These are phyloP conservation scores for Lasiommata megera DNA, from an alignment of 2,888 invertebrate genomes.

Conservation along the genomic window DNA sequence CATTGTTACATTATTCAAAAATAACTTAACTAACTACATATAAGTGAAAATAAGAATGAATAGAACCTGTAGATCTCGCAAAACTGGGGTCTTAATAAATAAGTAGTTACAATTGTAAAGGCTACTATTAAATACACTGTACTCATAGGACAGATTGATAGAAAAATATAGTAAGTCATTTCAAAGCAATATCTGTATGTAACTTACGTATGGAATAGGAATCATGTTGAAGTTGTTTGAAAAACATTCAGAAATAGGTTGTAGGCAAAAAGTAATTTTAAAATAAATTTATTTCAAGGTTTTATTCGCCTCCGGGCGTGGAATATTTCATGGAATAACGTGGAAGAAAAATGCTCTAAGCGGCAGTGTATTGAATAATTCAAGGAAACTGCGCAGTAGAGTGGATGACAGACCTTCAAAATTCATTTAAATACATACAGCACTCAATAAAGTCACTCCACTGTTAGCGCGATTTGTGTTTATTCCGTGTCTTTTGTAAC, in stretches of 20 bases:
- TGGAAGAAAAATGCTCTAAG: slow-evolving; percentile 43
- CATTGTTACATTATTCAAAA: too few species aligned
- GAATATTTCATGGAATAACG: slow-evolving; percentile 40
- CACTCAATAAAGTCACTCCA: slow-evolving; percentile 8
- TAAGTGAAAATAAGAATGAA: too few species aligned
- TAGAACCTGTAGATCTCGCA: too few species aligned
- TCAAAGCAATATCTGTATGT: too few species aligned
- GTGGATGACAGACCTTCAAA: slow-evolving; percentile 48
- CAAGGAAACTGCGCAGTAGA: slow-evolving; percentile 55
- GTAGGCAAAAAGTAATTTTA: background rate
- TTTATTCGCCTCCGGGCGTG: slow-evolving; percentile 36
- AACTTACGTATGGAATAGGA: too few species aligned
- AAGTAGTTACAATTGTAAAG: too few species aligned
- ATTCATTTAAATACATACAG: slow-evolving; percentile 47
- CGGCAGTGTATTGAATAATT: slow-evolving; percentile 61
- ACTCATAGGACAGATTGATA: too few species aligned
- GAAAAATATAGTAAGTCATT: too few species aligned
- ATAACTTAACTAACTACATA: too few species aligned
- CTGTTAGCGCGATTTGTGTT: slow-evolving; percentile 1
- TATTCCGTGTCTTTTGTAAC: background rate
- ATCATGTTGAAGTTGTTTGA: background rate
- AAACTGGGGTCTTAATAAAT: too few species aligned
- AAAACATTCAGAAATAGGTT: background rate
- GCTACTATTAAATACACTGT: too few species aligned
- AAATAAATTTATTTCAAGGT: slow-evolving; percentile 22